Conservation (phyloP, 2,888 invertebrate genomes). For the Nemotelus pantherinus region DNA sequence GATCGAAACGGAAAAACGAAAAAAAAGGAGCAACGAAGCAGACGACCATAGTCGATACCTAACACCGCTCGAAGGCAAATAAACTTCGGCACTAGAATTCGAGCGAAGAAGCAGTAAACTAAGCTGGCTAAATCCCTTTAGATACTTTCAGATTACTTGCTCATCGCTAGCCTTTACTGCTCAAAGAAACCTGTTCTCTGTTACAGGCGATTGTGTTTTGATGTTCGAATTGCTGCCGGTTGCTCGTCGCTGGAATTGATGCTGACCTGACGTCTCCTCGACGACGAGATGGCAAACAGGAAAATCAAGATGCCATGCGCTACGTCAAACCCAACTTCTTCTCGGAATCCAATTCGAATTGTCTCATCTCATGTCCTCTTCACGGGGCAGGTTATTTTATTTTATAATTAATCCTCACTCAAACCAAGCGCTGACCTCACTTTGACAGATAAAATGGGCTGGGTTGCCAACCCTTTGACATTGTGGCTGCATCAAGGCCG, state of each 20-base stretch:
- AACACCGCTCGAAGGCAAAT: conserved; percentile 11
- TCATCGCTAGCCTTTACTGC: neutral
- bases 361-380: too few species aligned
- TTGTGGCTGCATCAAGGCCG: neutral
- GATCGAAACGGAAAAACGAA: neutral
- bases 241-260: neutral
- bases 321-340: neutral
- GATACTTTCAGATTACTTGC: neutral
- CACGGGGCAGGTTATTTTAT: too few species aligned
- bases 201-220: neutral
- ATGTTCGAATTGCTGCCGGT: neutral
- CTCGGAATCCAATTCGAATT: too few species aligned
- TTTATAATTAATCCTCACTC: too few species aligned
- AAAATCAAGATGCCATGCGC: neutral
- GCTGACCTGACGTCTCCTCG: neutral
- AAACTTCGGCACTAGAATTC: conserved; percentile 11
- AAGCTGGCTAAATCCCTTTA: conserved; percentile 7
- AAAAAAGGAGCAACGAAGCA: too few species aligned
- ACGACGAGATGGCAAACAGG: conserved; percentile 4
- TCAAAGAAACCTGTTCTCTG: conserved; percentile 5
- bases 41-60: neutral
- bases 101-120: neutral
- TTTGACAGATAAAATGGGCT: conserved; percentile 36
- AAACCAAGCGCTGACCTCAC: neutral
- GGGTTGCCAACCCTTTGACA: conserved; percentile 13